Evolutionary conservation across 2,113 vertebrate genomes (phyloP).

Genomic region (Ammodytes dubius): DNA sequence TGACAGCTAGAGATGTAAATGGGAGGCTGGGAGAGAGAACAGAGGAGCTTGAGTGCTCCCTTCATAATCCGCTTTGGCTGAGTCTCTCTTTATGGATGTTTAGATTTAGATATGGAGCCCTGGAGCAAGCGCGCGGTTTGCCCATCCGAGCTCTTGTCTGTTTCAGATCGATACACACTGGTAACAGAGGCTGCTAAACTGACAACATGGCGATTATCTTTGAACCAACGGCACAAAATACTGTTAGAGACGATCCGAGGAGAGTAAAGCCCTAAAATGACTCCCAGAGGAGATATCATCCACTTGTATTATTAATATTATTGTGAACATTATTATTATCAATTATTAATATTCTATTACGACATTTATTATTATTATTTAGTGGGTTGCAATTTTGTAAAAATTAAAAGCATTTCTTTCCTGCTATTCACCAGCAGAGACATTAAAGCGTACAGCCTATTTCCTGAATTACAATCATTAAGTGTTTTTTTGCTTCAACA

Average conservation of each 20-base stretch:
- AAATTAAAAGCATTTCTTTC: neutral
- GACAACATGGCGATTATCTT: conserved; percentile 61
- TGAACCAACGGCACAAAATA: conserved; percentile 44
- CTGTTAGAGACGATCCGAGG: conserved; percentile 17
- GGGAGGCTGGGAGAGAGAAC: conserved; percentile 29
- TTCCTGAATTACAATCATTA: neutral
- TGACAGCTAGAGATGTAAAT: conserved; percentile 53
- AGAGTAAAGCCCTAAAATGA: conserved; percentile 7
- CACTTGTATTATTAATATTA: conserved; percentile 1
- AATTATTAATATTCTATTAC: neutral
- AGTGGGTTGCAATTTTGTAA: neutral
- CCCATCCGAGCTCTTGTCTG: conserved; percentile 12
- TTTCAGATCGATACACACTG: conserved; percentile 56
- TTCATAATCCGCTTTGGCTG: conserved; percentile 54
- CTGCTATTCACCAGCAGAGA: neutral
- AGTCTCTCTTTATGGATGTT: conserved; percentile 48
- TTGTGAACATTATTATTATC: neutral
- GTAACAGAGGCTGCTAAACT: conserved; percentile 56
- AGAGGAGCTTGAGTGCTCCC: conserved; percentile 58
- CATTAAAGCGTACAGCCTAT: neutral
- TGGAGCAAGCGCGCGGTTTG: conserved; percentile 49
- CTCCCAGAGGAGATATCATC: neutral
- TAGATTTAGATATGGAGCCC: conserved; percentile 38
- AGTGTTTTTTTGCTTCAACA: neutral
- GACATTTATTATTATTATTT: neutral